Evolutionary conservation across 2,797 vertebrate genomes (phyloP), one percentile per base, ranked within the genome.

Genomic region (Acipenser ruthenus): DNA sequence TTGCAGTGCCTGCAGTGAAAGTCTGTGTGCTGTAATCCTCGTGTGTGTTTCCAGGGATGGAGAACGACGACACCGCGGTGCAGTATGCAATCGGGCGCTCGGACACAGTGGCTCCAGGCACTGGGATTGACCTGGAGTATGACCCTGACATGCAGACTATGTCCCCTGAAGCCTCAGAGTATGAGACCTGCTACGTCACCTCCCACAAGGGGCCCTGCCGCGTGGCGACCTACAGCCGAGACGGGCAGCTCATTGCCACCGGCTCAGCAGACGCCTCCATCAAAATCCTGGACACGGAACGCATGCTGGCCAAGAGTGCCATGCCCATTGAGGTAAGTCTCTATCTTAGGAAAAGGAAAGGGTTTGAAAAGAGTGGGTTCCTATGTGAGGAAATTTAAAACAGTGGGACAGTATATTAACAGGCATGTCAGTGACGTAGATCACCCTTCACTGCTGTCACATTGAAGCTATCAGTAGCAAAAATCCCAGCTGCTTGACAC

Each of bases 231-330:
- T 99, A 99, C 63, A 99, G 96, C 72, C 89, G 96, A 1, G 97
- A 99, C 0, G 97, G 97, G 1, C 96, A 99, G 78, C 79, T 99
- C 9, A 98, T 99, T 6, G 97, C 97, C 49, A 99, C 97, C 0
- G 97, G 97, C 49, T 99, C 97, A 0, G 97, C 95, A 0, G 96
- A 98, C 0, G 95, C 96, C 2, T 99, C 97, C 60, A 99, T 99
- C 79, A 99, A 99, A 85, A 97, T 99, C 73, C 86, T 99, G 70
- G 96, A 99, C 72, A 99, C 97, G 0, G 97, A 99, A 67, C 92
- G 97, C 72, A 99, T 99, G 97, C 72, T 99, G 80, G 96, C 96
- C 69, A 99, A 99, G 73, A 99, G 95, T 0, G 95, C 95, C 63
- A 98, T 98, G 95, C 95, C 96, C 0, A 95, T 99, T 0, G 96